Evolutionary conservation across 2,797 vertebrate species (phyloP).

Genomic region (Arrhamphus sclerolepis): DNA sequence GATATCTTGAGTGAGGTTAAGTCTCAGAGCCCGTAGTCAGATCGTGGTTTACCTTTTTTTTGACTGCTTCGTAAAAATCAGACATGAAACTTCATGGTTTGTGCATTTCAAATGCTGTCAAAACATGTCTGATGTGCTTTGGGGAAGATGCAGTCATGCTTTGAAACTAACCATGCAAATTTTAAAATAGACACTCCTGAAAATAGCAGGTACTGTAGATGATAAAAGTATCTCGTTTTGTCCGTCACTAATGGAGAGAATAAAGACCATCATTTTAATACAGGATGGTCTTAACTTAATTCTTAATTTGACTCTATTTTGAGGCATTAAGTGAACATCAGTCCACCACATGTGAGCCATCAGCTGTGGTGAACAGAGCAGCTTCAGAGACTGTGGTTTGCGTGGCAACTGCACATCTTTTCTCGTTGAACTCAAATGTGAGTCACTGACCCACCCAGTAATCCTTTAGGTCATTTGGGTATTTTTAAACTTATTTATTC

Average conservation of each 20-base stretch:
- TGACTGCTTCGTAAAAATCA: slow-evolving; percentile 18
- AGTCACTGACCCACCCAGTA: no score
- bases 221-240: slow-evolving; percentile 1
- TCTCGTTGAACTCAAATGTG: no score
- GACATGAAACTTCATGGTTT: slow-evolving; percentile 18
- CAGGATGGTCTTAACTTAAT: no score
- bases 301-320: no score
- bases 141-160: slow-evolving; percentile 18
- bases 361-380: no score
- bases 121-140: slow-evolving; percentile 11
- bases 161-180: slow-evolving; percentile 30
- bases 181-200: slow-evolving; percentile 23
- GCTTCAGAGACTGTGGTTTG: no score
- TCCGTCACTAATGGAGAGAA: background rate
- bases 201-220: slow-evolving; percentile 20
- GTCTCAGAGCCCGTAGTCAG: slow-evolving; percentile 1
- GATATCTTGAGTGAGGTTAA: slow-evolving; percentile 7
- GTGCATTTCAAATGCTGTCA: slow-evolving; percentile 11
- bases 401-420: no score
- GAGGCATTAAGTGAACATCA: no score
- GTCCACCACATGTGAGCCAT: no score
- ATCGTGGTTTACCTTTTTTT: slow-evolving; percentile 14
- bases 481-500: no score
- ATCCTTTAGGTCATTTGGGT: no score
- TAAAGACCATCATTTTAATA: background rate